A percentile compares a stretch with the other conserved stretches of the same genome.
Evolutionary conservation across 1,140 invertebrate species (phyloP).

Genomic region (Euglossa dilemma): DNA sequence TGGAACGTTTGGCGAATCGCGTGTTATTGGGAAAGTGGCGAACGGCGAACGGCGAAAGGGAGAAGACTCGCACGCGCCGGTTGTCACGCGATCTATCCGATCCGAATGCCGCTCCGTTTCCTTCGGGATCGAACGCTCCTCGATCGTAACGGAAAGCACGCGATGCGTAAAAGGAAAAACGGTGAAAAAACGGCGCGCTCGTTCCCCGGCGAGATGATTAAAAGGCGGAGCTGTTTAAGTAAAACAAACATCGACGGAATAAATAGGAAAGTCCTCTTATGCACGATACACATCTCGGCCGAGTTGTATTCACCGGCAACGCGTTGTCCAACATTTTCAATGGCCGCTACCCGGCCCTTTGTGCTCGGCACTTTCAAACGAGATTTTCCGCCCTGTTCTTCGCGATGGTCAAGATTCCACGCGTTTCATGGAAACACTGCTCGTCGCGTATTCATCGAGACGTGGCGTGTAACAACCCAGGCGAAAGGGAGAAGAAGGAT

Average conservation of each 20-base stretch:
- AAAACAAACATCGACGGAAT: not conserved
- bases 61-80: constrained; percentile 7
- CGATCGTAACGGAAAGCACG: not conserved
- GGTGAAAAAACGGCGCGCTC: not conserved
- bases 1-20: not conserved
- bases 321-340: not conserved
- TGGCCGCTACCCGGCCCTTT: too few species aligned
- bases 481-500: not conserved
- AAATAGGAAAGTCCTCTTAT: not conserved
- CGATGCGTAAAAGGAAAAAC: not conserved
- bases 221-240: not conserved
- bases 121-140: too few species aligned
- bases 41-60: not conserved
- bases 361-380: not conserved
- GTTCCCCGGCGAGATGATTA: not conserved
- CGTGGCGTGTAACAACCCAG: not conserved
- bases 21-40: not conserved
- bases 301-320: not conserved
- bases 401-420: constrained; percentile 12
- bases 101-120: too few species aligned
- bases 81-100: constrained; percentile 20
- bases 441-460: constrained; percentile 32
- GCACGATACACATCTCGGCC: not conserved
- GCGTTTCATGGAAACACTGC: constrained; percentile 23
- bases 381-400: not conserved